These are phyloP conservation scores for Mallotus villosus DNA, from an alignment of 2,797 vertebrate species.

Conservation along the genomic window DNA sequence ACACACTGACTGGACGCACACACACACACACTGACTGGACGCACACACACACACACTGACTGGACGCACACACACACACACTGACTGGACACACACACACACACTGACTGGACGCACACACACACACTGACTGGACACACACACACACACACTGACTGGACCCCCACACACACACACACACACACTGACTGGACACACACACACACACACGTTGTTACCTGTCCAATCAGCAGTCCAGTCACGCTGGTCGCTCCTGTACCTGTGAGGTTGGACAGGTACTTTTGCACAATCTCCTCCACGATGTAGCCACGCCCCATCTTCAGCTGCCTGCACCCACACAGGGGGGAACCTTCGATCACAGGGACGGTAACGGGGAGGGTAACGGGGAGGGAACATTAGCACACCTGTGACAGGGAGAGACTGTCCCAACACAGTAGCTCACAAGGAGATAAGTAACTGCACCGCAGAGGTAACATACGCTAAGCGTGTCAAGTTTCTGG, in stretches of 20 bases:
- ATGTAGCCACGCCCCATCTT: slow-evolving; percentile 74
- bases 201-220: slow-evolving; percentile 69
- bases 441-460: not conserved
- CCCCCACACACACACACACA: too few relatives aligned
- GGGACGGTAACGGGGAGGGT: not conserved
- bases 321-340: slow-evolving; percentile 10
- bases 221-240: slow-evolving; percentile 91
- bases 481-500: too few relatives aligned
- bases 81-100: not conserved
- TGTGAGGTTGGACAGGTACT: slow-evolving; percentile 70
- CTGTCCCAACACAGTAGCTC: not conserved
- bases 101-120: not conserved
- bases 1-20: too few relatives aligned
- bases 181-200: not conserved
- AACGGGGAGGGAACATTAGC: not conserved
- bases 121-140: not conserved
- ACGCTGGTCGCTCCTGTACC: slow-evolving; percentile 52
- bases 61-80: not conserved
- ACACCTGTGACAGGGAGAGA: not conserved
- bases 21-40: too few relatives aligned
- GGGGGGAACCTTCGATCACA: not conserved
- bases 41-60: not conserved
- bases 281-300: slow-evolving; percentile 73
- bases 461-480: not conserved
- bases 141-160: not conserved